A percentile compares a stretch with the other conserved stretches of the same genome.
These are phyloP conservation scores for Melitaea cinxia DNA, from an alignment of 1,140 invertebrate genomes.

Conservation along the genomic window DNA sequence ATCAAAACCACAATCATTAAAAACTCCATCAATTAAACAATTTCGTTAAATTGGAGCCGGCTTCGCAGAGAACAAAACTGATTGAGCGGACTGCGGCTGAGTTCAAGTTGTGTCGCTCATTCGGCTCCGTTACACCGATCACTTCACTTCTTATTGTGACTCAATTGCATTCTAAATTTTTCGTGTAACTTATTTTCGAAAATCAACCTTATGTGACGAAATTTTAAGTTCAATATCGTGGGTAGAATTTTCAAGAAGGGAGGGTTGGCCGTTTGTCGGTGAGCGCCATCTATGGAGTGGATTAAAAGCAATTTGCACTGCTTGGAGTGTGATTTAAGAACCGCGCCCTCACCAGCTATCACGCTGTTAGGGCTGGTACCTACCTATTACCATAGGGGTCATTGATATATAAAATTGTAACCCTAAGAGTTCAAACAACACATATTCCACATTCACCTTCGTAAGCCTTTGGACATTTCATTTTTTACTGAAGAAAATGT, in stretches of 20 bases:
- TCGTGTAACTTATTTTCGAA: constrained; percentile 20
- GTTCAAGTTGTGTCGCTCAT: constrained; percentile 7
- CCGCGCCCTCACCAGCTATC: constrained; percentile 23
- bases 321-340: constrained; percentile 57
- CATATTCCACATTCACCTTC: not conserved
- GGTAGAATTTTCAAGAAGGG: not conserved
- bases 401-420: not conserved
- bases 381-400: not conserved
- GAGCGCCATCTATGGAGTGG: constrained; percentile 62
- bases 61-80: constrained; percentile 14
- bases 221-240: not conserved
- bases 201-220: not conserved
- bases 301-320: constrained; percentile 73
- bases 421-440: not conserved
- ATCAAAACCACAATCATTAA: constrained; percentile 1
- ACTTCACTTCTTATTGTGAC: constrained; percentile 51
- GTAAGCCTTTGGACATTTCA: not conserved
- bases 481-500: too few species aligned
- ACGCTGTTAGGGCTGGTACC: constrained; percentile 12
- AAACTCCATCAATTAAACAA: constrained; percentile 19
- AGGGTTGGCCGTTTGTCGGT: constrained; percentile 50
- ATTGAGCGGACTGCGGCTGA: constrained; percentile 6
- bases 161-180: constrained; percentile 53
- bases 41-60: constrained; percentile 18
- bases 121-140: constrained; percentile 42